Evolutionary conservation across 2,113 vertebrate species (phyloP), one percentile per base, ranked within the genome.

Genomic region (Seriola rivoliana): DNA sequence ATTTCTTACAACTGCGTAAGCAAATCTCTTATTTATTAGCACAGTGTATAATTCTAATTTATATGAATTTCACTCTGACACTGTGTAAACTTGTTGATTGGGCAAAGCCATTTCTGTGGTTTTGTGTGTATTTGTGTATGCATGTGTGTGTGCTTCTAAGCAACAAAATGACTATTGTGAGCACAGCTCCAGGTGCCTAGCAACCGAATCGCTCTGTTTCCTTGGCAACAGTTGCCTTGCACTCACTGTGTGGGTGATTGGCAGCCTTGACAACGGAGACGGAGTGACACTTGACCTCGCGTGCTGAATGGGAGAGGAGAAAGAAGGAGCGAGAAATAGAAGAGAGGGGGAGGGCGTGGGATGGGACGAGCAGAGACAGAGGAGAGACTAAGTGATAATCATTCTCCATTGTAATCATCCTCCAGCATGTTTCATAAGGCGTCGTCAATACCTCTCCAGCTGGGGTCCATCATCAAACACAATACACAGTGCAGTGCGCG

Each of bases 161-260:
- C 89, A 93, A 94, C 93, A 93, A 94, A 94, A 95, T 93, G 89
- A 93, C 91, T 92, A 93, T 95, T 94, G 92, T 94, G 93, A 93
- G 92, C 90, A 93, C 93, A 93, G 94, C 91, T 95, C 94, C 92
- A 93, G 94, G 94, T 95, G 93, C 94, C 92, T 95, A 95, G 94
- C 94, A 95, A 95, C 94, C 87, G 63, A 93, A 94, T 94, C 80
- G 88, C 93, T 91, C 88, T 89, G 94, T 95, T 95, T 93, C 94
- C 94, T 71, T 90, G 94, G 93, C 91, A 95, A 95, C 93, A 75
- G 95, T 96, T 96, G 93, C 96, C 92, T 91, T 25, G 90, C 90
- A 93, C 85, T 93, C 86, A 92, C 92, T 92, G 93, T 95, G 83
- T 93, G 92, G 85, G 71, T 95, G 95, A 96, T 94, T 96, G 95